These are phyloP conservation scores for Drosophila koepferae DNA, from an alignment of 2,888 invertebrate species.

Conservation along the genomic window DNA sequence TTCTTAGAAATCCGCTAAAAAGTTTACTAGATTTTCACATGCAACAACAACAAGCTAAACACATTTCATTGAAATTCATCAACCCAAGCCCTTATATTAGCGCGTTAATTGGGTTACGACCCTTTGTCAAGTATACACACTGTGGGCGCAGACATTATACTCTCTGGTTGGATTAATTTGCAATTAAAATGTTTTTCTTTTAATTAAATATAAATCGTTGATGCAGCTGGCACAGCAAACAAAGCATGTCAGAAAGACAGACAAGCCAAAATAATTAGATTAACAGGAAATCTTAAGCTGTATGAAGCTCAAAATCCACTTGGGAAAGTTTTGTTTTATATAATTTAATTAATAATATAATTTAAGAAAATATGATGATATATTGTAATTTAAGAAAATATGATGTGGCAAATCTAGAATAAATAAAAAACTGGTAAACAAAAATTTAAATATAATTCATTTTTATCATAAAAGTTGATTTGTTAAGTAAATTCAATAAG, in stretches of 20 bases:
- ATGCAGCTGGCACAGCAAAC: neutral
- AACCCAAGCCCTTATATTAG: slow-evolving; percentile 6
- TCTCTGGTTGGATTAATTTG: neutral
- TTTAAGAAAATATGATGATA: neutral
- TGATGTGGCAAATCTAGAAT: neutral
- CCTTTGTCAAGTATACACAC: neutral
- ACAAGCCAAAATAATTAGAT: neutral
- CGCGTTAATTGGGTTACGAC: slow-evolving; percentile 2
- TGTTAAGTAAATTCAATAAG: no score
- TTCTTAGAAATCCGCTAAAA: neutral
- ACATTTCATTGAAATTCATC: neutral
- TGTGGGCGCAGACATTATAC: neutral
- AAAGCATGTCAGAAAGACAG: neutral
- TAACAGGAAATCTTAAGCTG: neutral
- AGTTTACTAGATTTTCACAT: neutral
- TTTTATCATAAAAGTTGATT: no score
- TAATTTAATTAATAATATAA: neutral
- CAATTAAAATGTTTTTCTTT: neutral
- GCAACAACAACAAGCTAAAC: neutral
- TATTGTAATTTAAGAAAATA: neutral
- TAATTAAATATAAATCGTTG: neutral
- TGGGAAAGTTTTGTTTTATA: neutral
- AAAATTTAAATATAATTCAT: no score
- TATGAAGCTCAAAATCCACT: neutral
- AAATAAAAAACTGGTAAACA: neutral